Base-by-base conservation (phyloP, 2,797 vertebrate genomes). In the Phrynocephalus vlangalii region DNA sequence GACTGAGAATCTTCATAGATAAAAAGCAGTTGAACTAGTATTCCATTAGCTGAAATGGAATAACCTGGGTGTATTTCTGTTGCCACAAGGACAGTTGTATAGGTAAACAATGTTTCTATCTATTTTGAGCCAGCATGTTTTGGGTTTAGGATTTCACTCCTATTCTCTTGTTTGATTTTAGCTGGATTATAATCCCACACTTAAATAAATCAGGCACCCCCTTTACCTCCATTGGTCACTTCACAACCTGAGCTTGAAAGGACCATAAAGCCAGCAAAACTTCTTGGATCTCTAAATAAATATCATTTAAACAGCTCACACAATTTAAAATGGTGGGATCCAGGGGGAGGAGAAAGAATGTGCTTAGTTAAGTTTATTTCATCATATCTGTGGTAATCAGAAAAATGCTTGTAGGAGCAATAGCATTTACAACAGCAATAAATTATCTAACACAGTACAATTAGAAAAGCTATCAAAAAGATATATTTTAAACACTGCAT, bases 351-450 rank as follows among this genome's bases (percentile, higher is more conserved):
- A 7, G 52, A 56, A 13, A 56, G n/a, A 24, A 56, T 52, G 79
- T 88, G 88, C 52, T 89, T 30, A 88, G 68, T 91, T 89, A 87
- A 92, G 92, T 67, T 91, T 83, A 87, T 79, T 93, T 92, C 92
- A 91, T 94, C 20, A 82, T 44, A 83, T 83, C 89, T 82, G 90
- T 87, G 89, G n/a, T 90, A 92, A 86, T 38, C 78, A 93, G 85
- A 92, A 96, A 96, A 95, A 95, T 85, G 8, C 86, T 84, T 86
- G 89, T 93, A 56, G 38, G 93, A 88, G 44, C 86, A 82, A 89
- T 91, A 83, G 88, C 80, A 63, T 94, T 92, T 87, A 60, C 89
- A 95, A 93, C 16, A 88, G 6, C 66, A 93, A 90, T 90, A 95
- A 93, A 94, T 94, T 93, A 90, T 18, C 18, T 88, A 87, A 72